Evolutionary conservation across 2,113 vertebrate species (phyloP).

Genomic region (Hydrochoerus hydrochaeris): DNA sequence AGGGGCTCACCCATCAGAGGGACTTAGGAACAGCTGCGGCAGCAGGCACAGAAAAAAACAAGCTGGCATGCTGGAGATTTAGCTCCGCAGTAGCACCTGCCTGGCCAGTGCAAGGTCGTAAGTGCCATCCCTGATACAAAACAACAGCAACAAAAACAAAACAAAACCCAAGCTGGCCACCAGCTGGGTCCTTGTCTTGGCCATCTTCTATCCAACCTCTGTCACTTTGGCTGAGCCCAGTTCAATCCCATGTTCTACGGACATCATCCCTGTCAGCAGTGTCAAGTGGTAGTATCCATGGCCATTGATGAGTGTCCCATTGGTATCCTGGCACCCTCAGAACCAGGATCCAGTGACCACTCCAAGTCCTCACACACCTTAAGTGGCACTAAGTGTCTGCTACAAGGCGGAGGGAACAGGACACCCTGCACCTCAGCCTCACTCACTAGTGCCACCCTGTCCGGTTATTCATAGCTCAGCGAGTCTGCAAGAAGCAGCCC

Average conservation of each 20-base stretch:
- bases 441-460: neutral
- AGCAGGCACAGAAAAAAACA: neutral
- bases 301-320: neutral
- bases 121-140: no score
- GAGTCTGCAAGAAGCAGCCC: neutral
- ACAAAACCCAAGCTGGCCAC: neutral
- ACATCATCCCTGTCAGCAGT: neutral
- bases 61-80: no score
- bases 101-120: no score
- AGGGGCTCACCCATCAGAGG: neutral
- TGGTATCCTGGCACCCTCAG: neutral
- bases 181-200: neutral
- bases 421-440: neutral
- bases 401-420: neutral
- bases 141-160: no score
- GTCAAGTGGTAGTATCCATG: neutral
- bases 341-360: accelerated
- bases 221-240: neutral
- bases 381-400: neutral
- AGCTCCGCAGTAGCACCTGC: no score
- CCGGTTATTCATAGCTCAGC: neutral
- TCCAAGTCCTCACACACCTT: neutral
- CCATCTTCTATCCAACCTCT: neutral
- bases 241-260: neutral
- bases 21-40: neutral